These are phyloP conservation scores for Pangasius krempfi DNA, from an alignment of 2,797 vertebrate genomes.

Conservation along the genomic window DNA sequence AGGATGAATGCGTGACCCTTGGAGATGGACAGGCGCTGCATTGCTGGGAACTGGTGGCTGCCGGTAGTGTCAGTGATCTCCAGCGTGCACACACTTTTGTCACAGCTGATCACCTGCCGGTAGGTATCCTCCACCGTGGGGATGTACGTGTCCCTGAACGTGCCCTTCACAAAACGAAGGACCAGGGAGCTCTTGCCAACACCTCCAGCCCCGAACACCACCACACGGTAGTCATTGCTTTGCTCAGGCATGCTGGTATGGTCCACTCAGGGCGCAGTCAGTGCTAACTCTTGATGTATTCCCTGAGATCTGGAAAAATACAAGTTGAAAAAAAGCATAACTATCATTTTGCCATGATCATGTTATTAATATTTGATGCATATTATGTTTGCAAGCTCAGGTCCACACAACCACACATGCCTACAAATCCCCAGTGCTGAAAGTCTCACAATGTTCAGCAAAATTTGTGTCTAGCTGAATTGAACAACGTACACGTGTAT, in stretches of 20 bases:
- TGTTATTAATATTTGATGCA: not conserved
- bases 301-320: constrained; percentile 56
- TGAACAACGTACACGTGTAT: not conserved
- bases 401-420: not conserved
- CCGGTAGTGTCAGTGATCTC: constrained; percentile 89
- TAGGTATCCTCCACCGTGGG: constrained; percentile 89
- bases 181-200: constrained; percentile 88
- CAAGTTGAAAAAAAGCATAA: not conserved
- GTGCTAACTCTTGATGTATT: constrained; percentile 45
- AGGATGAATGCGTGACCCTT: constrained; percentile 87
- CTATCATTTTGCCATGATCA: not conserved
- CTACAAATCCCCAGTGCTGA: not conserved
- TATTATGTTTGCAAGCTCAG: not conserved
- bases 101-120: constrained; percentile 88
- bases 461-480: not conserved
- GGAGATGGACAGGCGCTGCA: constrained; percentile 88
- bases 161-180: constrained; percentile 85
- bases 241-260: constrained; percentile 82
- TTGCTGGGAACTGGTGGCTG: constrained; percentile 89
- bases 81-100: constrained; percentile 87
- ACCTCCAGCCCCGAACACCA: constrained; percentile 85
- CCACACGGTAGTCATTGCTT: constrained; percentile 87
- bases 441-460: not conserved
- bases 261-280: constrained; percentile 38
- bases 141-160: constrained; percentile 87